These are phyloP conservation scores for Incurvaria masculella DNA, from an alignment of 2,888 invertebrate species.

Conservation along the genomic window DNA sequence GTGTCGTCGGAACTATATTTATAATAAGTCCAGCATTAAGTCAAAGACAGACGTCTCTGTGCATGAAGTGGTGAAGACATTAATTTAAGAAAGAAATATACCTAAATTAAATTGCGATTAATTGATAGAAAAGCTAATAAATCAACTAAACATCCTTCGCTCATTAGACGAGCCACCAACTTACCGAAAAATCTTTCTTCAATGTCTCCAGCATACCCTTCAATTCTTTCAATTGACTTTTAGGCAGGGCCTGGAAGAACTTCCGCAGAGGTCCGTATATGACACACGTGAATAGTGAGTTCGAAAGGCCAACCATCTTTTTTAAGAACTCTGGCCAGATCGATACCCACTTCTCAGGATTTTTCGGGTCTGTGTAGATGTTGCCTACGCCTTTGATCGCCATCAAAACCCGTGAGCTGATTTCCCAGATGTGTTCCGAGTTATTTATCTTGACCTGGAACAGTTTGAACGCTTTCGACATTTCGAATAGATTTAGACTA, in stretches of 20 bases:
- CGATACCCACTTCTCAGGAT: slow-evolving; percentile 58
- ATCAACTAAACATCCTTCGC: too few relatives aligned
- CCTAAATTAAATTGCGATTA: too few relatives aligned
- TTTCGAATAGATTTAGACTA: too few relatives aligned
- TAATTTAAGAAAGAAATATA: too few relatives aligned
- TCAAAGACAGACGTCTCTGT: too few relatives aligned
- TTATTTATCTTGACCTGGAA: slow-evolving; percentile 59
- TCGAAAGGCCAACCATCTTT: slow-evolving; percentile 59
- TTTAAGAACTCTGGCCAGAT: slow-evolving; percentile 64
- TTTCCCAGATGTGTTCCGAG: slow-evolving; percentile 63
- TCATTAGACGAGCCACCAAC: too few relatives aligned
- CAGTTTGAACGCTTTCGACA: too few relatives aligned
- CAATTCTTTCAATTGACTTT: slow-evolving; percentile 52
- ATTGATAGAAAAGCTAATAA: too few relatives aligned
- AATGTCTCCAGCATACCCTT: slow-evolving; percentile 52
- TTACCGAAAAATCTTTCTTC: slow-evolving; percentile 59
- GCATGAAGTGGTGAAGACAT: too few relatives aligned
- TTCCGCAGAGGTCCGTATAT: slow-evolving; percentile 61
- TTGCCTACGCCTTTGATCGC: slow-evolving; percentile 62
- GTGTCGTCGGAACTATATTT: too few relatives aligned
- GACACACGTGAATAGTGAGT: slow-evolving; percentile 64
- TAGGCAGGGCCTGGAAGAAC: slow-evolving; percentile 56
- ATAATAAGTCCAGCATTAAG: too few relatives aligned
- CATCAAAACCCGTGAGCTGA: slow-evolving; percentile 56
- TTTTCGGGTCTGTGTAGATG: slow-evolving; percentile 62